Evolutionary conservation across 2,797 vertebrate genomes (phyloP).

Genomic region (Apogon hyalosoma): DNA sequence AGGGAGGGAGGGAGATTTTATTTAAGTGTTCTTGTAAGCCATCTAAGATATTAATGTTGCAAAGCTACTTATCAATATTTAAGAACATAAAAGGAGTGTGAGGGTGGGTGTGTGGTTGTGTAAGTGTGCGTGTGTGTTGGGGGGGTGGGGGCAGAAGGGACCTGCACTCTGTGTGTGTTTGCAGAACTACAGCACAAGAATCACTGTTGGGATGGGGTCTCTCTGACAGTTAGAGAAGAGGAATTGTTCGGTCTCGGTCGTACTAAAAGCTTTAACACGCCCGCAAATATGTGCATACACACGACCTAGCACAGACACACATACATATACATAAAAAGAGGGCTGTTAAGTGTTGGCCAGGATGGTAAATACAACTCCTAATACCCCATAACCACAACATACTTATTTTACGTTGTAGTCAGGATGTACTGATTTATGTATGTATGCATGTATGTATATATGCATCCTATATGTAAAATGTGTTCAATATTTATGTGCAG

Average conservation of each 20-base stretch:
- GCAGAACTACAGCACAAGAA: constrained; percentile 52
- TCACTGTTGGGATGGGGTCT: constrained; percentile 66
- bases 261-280: constrained; percentile 76
- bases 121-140: constrained; percentile 44
- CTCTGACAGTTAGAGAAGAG: constrained; percentile 75
- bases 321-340: constrained; percentile 28
- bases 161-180: constrained; percentile 52
- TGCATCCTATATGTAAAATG: too few relatives aligned
- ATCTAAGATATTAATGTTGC: constrained; percentile 99
- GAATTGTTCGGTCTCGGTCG: constrained; percentile 58
- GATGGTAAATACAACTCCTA: constrained; percentile 77
- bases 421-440: constrained; percentile 62
- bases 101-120: constrained; percentile 68
- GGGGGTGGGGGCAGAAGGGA: constrained; percentile 59
- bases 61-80: constrained; percentile 99
- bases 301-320: constrained; percentile 23
- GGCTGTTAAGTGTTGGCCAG: constrained; percentile 75
- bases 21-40: constrained; percentile 99
- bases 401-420: constrained; percentile 66
- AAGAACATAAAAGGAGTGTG: constrained; percentile 93
- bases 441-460: constrained; percentile 16
- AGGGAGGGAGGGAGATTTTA: constrained; percentile 84
- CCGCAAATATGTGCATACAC: constrained; percentile 23
- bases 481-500: too few relatives aligned
- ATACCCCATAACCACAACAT: constrained; percentile 68